Conservation (phyloP, 2,888 invertebrate species). For the Hemistola chrysoprasaria region DNA sequence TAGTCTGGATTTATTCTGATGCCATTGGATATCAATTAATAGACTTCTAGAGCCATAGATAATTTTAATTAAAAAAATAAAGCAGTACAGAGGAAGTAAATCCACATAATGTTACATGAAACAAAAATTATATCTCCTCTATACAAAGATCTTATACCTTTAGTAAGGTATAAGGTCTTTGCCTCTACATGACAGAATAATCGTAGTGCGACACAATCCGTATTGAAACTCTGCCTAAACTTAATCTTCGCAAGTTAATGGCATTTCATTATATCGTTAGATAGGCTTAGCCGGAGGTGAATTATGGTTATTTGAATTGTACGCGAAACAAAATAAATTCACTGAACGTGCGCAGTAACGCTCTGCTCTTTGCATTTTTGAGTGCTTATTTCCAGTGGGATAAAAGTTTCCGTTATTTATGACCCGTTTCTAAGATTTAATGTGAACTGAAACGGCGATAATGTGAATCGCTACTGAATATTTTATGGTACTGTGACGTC, state of each 20-base stretch:
- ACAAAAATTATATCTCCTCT: too few relatives aligned
- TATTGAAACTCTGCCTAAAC: conserved; percentile 58
- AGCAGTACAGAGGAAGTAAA: too few relatives aligned
- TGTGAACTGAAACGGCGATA: conserved; percentile 81
- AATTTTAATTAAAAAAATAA: too few relatives aligned
- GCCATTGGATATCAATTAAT: too few relatives aligned
- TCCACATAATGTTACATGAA: too few relatives aligned
- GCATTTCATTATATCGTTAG: conserved; percentile 81
- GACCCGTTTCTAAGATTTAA: conserved; percentile 76
- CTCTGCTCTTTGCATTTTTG: conserved; percentile 83
- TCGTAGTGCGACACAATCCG: too few relatives aligned
- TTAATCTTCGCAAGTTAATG: conserved; percentile 72
- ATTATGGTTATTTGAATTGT: conserved; percentile 83
- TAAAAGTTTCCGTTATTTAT: conserved; percentile 82
- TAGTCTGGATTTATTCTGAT: too few relatives aligned
- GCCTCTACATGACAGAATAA: too few relatives aligned
- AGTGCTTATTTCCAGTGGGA: conserved; percentile 81
- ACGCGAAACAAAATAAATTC: conserved; percentile 81
- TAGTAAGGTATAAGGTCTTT: too few relatives aligned
- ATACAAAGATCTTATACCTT: too few relatives aligned
- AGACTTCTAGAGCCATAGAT: too few relatives aligned
- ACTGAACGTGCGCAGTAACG: conserved; percentile 79
- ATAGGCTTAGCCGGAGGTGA: conserved; percentile 77
- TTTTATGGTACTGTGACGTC: conserved; percentile 51
- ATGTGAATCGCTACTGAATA: conserved; percentile 70